Conservation (phyloP, 1,140 invertebrate genomes). For the Drosophila bifasciata region DNA sequence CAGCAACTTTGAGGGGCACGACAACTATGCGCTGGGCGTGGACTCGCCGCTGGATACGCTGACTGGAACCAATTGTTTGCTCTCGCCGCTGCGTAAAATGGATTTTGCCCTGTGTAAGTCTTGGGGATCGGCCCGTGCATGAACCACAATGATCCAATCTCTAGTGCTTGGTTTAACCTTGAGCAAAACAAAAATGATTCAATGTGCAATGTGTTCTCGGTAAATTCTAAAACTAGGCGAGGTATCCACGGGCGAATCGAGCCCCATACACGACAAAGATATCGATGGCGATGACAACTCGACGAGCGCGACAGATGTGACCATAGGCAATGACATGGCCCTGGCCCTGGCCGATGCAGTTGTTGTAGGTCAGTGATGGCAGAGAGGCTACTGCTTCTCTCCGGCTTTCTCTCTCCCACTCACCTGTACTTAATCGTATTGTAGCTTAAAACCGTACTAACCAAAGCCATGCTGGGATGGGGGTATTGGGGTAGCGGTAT, state of each 20-base stretch:
- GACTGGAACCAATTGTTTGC: constrained; percentile 61
- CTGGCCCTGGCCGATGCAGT: constrained; percentile 77
- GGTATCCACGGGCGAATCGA: constrained; percentile 87
- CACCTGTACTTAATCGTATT: constrained; percentile 1
- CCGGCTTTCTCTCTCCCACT: constrained; percentile 16
- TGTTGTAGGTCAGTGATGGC: constrained; percentile 88
- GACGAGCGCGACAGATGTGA: constrained; percentile 86
- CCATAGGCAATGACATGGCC: constrained; percentile 83
- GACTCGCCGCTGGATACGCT: constrained; percentile 84
- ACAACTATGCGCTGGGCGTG: constrained; percentile 70
- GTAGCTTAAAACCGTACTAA: no score
- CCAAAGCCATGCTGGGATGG: no score
- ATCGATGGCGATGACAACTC: constrained; percentile 85
- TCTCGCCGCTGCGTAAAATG: constrained; percentile 85
- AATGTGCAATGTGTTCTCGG: constrained; percentile 48
- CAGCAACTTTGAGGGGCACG: constrained; percentile 70
- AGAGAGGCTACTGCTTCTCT: constrained; percentile 6
- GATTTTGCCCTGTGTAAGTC: constrained; percentile 90
- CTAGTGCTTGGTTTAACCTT: constrained; percentile 6
- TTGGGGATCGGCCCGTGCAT: constrained; percentile 14
- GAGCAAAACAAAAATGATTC: constrained; percentile 20
- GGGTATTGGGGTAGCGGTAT: no score
- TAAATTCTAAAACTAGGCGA: constrained; percentile 86
- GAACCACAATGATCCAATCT: neutral
- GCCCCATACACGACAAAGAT: constrained; percentile 91